Base-by-base conservation (phyloP, 2,888 invertebrate species). In the Adineta ricciae region DNA sequence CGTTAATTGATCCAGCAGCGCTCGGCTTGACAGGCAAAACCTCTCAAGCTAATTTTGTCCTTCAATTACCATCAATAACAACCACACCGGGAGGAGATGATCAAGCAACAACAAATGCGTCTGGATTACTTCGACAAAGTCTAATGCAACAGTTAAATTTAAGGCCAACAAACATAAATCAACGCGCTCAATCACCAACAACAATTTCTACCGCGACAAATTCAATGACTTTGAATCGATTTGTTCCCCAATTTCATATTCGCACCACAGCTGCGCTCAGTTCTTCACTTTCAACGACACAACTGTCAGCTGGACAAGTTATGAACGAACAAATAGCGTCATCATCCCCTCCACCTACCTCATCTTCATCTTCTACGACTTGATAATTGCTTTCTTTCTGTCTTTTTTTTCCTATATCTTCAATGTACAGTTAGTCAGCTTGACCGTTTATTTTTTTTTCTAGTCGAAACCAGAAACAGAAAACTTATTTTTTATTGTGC, bases 401-500 rank as follows among this genome's bases (percentile, higher is more conserved):
- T 14, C 16, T 50, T 14, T 50, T 19, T 64, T 54, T 32, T 64
- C 32, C 14, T 64, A 27, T 64, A 14, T 64, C 32, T 9, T 64
- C 64, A 32, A 32, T 64, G 64, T 64, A 64, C 64, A 64, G 64
- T 64, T 64, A 64, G 64, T 64, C 32, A 64, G 64, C 32, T 64
- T 64, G 64, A 64, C 64, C 64, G 64, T 32, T 64, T 64, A 52
- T 52, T 52, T 52, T 64, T 50, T 64, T 64, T 64, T 64, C 64
- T 64, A 64, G 64, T 64, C 64, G 64, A 64, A 32, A 64, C 32
- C 19, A 64, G 32, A 32, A 64, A 64, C 27, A 64, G 32, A 32
- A 32, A 64, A 64, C 64, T 64, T 64, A 64, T 64, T 64, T 64
- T 64, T 64, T 64, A 64, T 64, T 64, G 64, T 64, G 64, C 64